Conservation (phyloP, 2,888 invertebrate genomes). For the Lypha dubia region DNA sequence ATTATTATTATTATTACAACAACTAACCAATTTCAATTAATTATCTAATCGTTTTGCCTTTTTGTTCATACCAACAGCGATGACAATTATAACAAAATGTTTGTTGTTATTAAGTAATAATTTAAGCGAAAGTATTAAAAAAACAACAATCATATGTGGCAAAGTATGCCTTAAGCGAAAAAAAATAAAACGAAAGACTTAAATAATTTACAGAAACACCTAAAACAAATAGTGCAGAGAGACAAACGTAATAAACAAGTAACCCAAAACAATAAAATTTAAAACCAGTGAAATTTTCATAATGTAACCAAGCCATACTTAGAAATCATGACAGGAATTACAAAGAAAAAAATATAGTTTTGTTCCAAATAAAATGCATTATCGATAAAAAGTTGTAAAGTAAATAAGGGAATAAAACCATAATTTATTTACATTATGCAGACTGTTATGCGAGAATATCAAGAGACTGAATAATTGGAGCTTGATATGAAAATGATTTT, state of each 20-base stretch:
- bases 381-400: not conserved
- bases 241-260: not conserved
- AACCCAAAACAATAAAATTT: conserved; percentile 22
- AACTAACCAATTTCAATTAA: conserved; percentile 17
- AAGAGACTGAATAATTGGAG: too few species aligned
- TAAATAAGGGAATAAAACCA: not conserved
- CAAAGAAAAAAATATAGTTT: conserved; percentile 1
- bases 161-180: conserved; percentile 17
- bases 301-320: conserved; percentile 57
- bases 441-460: not conserved
- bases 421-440: not conserved
- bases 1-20: too few species aligned
- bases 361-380: not conserved
- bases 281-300: conserved; percentile 64
- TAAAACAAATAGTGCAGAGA: not conserved
- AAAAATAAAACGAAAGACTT: not conserved
- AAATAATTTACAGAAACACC: not conserved
- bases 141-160: conserved; percentile 16
- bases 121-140: conserved; percentile 57
- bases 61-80: too few species aligned
- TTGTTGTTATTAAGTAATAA: conserved; percentile 55
- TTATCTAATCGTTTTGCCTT: conserved; percentile 48
- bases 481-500: too few species aligned
- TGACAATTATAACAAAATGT: not conserved
- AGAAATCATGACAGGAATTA: conserved; percentile 62